Conservation (phyloP, 2,888 invertebrate species). For the Lacanobia wlatinum region DNA sequence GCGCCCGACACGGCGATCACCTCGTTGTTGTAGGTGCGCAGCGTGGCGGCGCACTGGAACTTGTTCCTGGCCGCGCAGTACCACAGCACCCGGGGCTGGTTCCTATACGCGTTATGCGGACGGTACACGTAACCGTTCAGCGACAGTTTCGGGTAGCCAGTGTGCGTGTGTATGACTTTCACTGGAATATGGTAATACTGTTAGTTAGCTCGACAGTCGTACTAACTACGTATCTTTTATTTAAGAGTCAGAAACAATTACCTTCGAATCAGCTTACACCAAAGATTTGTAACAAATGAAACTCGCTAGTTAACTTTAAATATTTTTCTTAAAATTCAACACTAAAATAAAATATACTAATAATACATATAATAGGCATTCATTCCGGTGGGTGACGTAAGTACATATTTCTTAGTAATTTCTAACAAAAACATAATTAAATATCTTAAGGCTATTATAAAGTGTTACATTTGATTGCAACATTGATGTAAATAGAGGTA, state of each 20-base stretch:
- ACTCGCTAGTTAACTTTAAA: constrained; percentile 13
- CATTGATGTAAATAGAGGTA: constrained; percentile 1
- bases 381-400: constrained; percentile 52
- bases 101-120: constrained; percentile 87
- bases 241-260: constrained; percentile 52
- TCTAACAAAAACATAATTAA: constrained; percentile 13
- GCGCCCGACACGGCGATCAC: constrained; percentile 78
- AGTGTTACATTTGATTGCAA: constrained; percentile 17
- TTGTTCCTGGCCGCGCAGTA: constrained; percentile 83
- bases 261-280: constrained; percentile 56
- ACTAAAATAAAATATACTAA: constrained; percentile 16
- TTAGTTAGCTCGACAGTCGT: constrained; percentile 54
- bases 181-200: constrained; percentile 76
- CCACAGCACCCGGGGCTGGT: constrained; percentile 84
- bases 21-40: constrained; percentile 81
- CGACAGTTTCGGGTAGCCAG: constrained; percentile 85
- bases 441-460: constrained; percentile 2
- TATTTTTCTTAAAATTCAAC: constrained; percentile 15
- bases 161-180: constrained; percentile 80
- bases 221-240: constrained; percentile 17
- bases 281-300: constrained; percentile 43
- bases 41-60: constrained; percentile 80
- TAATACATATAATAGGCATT: constrained; percentile 3
- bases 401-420: constrained; percentile 16
- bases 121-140: constrained; percentile 83